These are phyloP conservation scores for Muntiacus muntjak DNA, from an alignment of 2,113 vertebrate species.

Conservation along the genomic window DNA sequence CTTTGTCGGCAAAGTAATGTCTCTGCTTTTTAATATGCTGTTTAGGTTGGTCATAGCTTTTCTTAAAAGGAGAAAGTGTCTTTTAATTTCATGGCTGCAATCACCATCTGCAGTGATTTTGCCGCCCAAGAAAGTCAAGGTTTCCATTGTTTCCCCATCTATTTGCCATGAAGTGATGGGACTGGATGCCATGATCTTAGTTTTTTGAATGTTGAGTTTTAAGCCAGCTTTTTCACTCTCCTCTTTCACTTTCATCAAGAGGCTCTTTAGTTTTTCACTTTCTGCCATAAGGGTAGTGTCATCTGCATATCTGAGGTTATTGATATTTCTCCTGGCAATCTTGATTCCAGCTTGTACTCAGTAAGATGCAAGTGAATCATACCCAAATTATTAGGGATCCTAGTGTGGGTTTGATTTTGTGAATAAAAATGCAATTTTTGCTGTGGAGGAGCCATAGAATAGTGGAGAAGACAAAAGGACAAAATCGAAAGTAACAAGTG, in stretches of 20 bases:
- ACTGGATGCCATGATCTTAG: neutral
- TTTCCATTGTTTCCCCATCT: neutral
- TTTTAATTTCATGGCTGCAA: neutral
- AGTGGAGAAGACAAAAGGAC: neutral
- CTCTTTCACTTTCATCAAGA: neutral
- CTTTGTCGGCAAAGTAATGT: neutral
- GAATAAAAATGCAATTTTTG: neutral
- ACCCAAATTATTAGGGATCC: slow-evolving; percentile 1
- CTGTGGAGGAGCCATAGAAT: neutral
- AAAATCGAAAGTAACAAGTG: neutral
- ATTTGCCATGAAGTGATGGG: neutral
- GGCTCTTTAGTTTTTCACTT: neutral
- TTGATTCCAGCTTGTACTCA: neutral
- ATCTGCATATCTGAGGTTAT: neutral
- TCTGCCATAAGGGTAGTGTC: neutral
- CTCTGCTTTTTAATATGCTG: neutral
- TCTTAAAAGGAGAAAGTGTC: neutral
- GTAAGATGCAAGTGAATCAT: neutral
- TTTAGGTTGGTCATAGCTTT: neutral
- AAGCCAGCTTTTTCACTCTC: neutral
- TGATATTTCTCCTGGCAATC: neutral
- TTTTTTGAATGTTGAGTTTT: neutral
- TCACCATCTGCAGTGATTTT: neutral
- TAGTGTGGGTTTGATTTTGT: neutral
- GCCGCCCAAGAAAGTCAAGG: neutral